Percentiles rank a stretch among this genome's conserved stretches.
phyloP scores from a whole-genome alignment of 2,113 vertebrate species.

The Neofelis nebulosa region DNA sequence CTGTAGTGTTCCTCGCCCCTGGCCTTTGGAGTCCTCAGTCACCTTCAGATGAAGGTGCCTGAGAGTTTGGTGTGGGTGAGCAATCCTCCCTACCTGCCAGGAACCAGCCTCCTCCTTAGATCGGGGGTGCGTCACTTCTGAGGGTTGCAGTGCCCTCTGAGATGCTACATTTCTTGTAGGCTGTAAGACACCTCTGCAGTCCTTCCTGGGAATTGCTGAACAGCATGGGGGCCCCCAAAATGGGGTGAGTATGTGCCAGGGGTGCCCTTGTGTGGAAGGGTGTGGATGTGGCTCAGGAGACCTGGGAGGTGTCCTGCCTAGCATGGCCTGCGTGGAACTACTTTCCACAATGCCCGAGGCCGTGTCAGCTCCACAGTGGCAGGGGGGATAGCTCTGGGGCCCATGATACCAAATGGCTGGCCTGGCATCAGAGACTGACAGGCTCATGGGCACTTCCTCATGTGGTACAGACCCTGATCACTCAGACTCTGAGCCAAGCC shows the following conservation, averaged over 20 bases:
- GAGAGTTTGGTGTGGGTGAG: not conserved
- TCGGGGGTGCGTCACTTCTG: not conserved
- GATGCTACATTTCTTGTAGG: constrained; percentile 84
- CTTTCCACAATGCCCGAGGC: not conserved
- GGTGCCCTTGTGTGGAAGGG: not conserved
- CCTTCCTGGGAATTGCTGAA: constrained; percentile 97
- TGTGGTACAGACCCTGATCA: constrained; percentile 91
- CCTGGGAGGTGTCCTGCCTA: not conserved
- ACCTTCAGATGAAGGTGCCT: not conserved
- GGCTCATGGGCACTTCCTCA: not conserved
- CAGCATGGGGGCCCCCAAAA: constrained; percentile 97
- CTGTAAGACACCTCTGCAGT: constrained; percentile 96
- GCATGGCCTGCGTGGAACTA: not conserved
- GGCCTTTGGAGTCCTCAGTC: not conserved
- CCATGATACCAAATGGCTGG: not conserved
- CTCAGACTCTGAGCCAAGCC: constrained; percentile 93
- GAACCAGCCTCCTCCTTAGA: not conserved
- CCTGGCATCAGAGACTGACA: not conserved
- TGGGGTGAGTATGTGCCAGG: constrained; percentile 86
- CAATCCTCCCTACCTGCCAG: not conserved
- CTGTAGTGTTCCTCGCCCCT: not conserved
- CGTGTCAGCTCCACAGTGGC: not conserved
- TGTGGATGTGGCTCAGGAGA: not conserved
- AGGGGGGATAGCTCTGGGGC: not conserved
- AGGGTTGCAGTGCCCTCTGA: constrained; percentile 35